These are phyloP conservation scores for Araneus ventricosus DNA, from an alignment of 1,140 invertebrate genomes.

Conservation along the genomic window DNA sequence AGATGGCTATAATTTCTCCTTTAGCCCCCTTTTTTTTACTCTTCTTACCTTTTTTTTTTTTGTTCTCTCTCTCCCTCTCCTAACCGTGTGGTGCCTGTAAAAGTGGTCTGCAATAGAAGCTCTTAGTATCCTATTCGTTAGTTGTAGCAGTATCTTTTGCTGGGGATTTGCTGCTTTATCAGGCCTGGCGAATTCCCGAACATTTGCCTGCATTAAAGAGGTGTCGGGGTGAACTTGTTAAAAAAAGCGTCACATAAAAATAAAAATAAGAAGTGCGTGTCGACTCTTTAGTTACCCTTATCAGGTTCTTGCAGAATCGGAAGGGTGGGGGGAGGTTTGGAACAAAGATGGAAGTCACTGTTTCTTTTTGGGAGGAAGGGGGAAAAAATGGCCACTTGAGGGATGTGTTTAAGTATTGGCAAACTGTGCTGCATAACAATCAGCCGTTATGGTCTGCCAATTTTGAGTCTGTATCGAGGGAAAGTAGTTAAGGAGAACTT, in stretches of 20 bases:
- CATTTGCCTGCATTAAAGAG: not conserved
- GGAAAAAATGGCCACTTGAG: not conserved
- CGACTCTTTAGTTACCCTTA: not conserved
- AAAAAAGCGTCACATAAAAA: not conserved
- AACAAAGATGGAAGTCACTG: not conserved
- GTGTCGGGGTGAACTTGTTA: not conserved
- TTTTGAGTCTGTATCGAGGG: not conserved
- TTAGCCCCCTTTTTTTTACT: not conserved
- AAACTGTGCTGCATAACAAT: conserved; percentile 15
- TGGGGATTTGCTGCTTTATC: conserved; percentile 10
- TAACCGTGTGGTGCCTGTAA: not conserved
- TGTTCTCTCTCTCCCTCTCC: not conserved
- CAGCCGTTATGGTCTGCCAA: not conserved
- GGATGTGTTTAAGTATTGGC: conserved; percentile 19
- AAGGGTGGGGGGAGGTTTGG: not conserved
- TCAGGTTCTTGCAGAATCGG: conserved; percentile 2
- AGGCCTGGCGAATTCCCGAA: not conserved
- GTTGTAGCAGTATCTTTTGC: not conserved
- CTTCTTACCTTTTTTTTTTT: not conserved
- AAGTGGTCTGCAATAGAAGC: conserved; percentile 6
- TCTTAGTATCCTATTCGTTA: not conserved
- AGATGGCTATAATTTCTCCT: conserved; percentile 50
- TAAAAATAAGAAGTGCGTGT: not conserved
- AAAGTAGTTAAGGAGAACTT: not conserved
- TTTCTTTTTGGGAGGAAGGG: not conserved